A percentile compares a stretch with the other conserved stretches of the same genome.
These are phyloP conservation scores for Melopsittacus undulatus DNA, from an alignment of 2,797 vertebrate genomes.

Conservation along the genomic window DNA sequence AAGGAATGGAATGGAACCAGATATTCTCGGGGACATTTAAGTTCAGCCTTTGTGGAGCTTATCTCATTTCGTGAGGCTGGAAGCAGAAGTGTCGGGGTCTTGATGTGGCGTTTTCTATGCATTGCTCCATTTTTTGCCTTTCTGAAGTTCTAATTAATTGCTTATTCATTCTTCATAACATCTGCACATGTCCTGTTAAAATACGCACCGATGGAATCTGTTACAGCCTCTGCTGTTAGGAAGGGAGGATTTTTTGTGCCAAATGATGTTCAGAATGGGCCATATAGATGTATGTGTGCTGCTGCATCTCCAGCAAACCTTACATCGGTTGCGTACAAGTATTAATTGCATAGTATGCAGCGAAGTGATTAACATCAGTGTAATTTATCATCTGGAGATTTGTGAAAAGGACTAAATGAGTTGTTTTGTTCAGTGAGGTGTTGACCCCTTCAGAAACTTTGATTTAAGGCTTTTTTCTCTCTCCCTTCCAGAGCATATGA, in stretches of 20 bases:
- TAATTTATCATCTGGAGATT: conserved; percentile 81
- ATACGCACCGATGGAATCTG: not conserved
- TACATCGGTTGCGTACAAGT: conserved; percentile 45
- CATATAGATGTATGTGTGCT: conserved; percentile 5
- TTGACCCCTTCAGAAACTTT: conserved; percentile 77
- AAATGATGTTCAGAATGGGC: conserved; percentile 58
- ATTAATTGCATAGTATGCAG: conserved; percentile 75
- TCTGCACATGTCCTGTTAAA: not conserved
- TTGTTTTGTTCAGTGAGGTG: conserved; percentile 80
- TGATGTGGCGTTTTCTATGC: not conserved
- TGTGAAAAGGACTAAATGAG: conserved; percentile 78
- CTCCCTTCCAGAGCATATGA: conserved; percentile 69
- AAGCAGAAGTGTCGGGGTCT: not conserved
- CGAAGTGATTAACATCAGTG: conserved; percentile 77
- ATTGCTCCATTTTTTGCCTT: not conserved
- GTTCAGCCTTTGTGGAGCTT: not conserved
- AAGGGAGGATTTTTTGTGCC: conserved; percentile 49
- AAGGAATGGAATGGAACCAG: conserved; percentile 20
- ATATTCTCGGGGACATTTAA: not conserved
- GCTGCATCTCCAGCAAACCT: conserved; percentile 55
- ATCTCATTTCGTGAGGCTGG: not conserved
- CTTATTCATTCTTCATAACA: not conserved
- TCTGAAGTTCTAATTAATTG: conserved; percentile 51
- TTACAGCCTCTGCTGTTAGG: conserved; percentile 27
- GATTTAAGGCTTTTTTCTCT: conserved; percentile 56